A percentile compares a stretch with the other conserved stretches of the same genome.
These are phyloP conservation scores for Zalophus californianus DNA, from an alignment of 2,797 vertebrate species.

Conservation along the genomic window DNA sequence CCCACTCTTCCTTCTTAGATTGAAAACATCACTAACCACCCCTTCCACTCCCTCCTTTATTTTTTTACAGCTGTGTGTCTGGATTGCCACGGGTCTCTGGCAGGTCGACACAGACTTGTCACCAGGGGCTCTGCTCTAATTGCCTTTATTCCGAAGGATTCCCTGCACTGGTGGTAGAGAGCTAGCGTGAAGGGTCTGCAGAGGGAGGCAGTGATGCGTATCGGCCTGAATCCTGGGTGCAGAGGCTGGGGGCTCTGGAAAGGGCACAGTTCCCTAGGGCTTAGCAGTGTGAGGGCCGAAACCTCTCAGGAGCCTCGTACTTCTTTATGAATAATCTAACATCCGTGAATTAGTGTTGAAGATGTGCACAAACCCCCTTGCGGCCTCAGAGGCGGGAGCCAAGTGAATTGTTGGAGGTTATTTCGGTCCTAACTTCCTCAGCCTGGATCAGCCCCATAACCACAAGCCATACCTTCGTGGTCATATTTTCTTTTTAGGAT, in stretches of 20 bases:
- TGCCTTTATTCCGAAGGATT: constrained; percentile 61
- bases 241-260: neutral
- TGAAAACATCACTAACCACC: constrained; percentile 85
- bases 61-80: constrained; percentile 87
- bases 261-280: neutral
- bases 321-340: neutral
- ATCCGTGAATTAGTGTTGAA: neutral
- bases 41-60: constrained; percentile 73
- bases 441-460: constrained; percentile 46
- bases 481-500: constrained; percentile 69
- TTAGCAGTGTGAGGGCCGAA: neutral
- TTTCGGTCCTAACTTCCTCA: constrained; percentile 60
- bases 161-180: constrained; percentile 41
- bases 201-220: neutral
- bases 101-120: constrained; percentile 67
- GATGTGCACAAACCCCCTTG: neutral
- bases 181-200: neutral
- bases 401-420: neutral
- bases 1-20: constrained; percentile 87
- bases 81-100: constrained; percentile 81
- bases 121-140: constrained; percentile 63
- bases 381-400: constrained; percentile 29
- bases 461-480: constrained; percentile 30
- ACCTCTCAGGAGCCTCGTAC: neutral
- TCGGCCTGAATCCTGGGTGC: neutral